Conservation (phyloP, 2,888 invertebrate genomes). For the Deilephila porcellus region DNA sequence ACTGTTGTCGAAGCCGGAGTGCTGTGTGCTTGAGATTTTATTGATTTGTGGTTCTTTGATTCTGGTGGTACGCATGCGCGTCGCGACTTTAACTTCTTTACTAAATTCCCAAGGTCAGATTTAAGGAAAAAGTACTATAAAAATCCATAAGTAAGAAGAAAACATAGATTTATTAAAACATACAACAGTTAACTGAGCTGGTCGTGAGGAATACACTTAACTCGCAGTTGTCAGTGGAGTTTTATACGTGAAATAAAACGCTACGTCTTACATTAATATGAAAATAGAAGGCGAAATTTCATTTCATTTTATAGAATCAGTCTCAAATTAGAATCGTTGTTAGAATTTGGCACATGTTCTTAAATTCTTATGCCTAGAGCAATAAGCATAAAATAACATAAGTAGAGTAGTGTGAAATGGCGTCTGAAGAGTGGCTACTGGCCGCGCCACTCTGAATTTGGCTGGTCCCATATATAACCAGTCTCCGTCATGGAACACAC, state of each 20-base stretch:
- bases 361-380: constrained; percentile 37
- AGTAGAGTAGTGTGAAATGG: background rate
- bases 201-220: constrained; percentile 44
- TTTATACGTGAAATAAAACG: constrained; percentile 39
- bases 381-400: constrained; percentile 36
- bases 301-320: constrained; percentile 74
- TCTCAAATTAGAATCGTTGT: constrained; percentile 77
- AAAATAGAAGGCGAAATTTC: constrained; percentile 78
- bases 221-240: background rate
- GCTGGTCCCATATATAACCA: constrained; percentile 96
- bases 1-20: constrained; percentile 55
- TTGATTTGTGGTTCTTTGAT: constrained; percentile 64
- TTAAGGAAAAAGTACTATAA: constrained; percentile 47
- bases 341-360: constrained; percentile 62
- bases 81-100: constrained; percentile 48
- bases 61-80: constrained; percentile 69
- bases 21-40: constrained; percentile 59
- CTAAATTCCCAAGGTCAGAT: constrained; percentile 62
- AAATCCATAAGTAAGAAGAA: constrained; percentile 56
- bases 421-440: constrained; percentile 51
- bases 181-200: constrained; percentile 55
- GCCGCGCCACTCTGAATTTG: constrained; percentile 80
- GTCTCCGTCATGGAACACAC: constrained; percentile 95
- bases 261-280: constrained; percentile 58
- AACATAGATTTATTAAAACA: constrained; percentile 67